Evolutionary conservation across 2,888 invertebrate species (phyloP).

Genomic region (Nephrotoma flavescens): DNA sequence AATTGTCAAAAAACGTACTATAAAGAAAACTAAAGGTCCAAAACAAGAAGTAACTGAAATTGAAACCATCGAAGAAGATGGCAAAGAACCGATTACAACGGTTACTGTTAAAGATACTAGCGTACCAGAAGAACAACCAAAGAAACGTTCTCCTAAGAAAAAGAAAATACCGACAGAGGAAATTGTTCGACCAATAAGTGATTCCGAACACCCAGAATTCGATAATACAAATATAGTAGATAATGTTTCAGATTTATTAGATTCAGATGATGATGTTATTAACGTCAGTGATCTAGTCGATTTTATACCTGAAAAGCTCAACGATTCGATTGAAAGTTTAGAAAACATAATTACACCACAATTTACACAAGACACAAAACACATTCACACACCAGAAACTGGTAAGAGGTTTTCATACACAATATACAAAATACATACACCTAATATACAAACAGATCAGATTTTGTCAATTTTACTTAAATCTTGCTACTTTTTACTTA

Average conservation of each 20-base stretch:
- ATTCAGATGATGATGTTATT: neutral
- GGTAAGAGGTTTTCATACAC: neutral
- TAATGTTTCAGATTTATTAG: neutral
- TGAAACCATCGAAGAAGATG: slow-evolving; percentile 28
- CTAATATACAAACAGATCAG: neutral
- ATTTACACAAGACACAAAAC: slow-evolving; percentile 3
- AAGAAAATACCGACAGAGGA: neutral
- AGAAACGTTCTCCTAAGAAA: neutral
- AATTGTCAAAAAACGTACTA: slow-evolving; percentile 22
- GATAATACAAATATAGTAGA: neutral
- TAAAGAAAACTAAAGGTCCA: slow-evolving; percentile 20
- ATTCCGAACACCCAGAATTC: neutral
- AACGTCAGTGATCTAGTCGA: neutral
- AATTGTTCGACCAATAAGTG: neutral
- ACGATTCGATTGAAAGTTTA: neutral
- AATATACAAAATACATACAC: neutral
- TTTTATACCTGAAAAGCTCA: neutral
- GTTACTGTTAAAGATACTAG: slow-evolving; percentile 18
- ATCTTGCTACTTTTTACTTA: neutral
- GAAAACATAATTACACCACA: slow-evolving; percentile 1
- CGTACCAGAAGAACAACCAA: neutral
- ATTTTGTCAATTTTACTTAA: neutral
- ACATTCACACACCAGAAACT: neutral
- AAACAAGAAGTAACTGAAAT: slow-evolving; percentile 27
- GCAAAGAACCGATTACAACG: slow-evolving; percentile 24